These are phyloP conservation scores for Ochotona curzoniae DNA, from an alignment of 2,113 vertebrate genomes.

Conservation along the genomic window DNA sequence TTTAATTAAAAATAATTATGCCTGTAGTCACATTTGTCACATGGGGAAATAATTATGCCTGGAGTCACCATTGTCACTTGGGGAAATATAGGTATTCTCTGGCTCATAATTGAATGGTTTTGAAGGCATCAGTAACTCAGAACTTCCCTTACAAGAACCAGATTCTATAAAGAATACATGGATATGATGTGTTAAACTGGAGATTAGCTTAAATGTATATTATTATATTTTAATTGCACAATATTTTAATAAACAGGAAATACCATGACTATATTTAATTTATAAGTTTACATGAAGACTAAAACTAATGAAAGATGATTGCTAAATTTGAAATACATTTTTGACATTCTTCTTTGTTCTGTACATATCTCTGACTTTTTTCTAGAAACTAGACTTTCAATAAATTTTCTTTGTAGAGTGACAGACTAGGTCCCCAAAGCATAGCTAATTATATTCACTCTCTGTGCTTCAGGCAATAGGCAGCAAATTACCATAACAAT, in stretches of 20 bases:
- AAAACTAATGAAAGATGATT: constrained; percentile 59
- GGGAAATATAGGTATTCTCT: background rate
- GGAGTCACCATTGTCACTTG: background rate
- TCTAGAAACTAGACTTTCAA: background rate
- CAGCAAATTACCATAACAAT: constrained; percentile 13
- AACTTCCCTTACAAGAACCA: background rate
- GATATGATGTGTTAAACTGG: background rate
- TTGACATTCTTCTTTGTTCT: constrained; percentile 19
- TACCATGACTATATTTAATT: background rate
- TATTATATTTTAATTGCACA: background rate
- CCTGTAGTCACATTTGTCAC: background rate
- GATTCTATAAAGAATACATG: background rate
- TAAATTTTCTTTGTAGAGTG: background rate
- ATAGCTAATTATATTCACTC: background rate
- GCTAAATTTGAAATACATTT: constrained; percentile 52
- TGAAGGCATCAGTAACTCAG: background rate
- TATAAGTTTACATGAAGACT: background rate
- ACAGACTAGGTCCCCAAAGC: background rate
- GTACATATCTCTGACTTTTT: constrained; percentile 21
- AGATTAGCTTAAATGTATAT: background rate
- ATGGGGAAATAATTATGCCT: background rate
- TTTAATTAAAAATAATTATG: background rate
- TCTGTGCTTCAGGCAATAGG: constrained; percentile 6
- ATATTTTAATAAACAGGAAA: background rate
- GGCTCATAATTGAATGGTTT: background rate